Conservation (phyloP, 2,797 vertebrate species). For the Prionace glauca region DNA sequence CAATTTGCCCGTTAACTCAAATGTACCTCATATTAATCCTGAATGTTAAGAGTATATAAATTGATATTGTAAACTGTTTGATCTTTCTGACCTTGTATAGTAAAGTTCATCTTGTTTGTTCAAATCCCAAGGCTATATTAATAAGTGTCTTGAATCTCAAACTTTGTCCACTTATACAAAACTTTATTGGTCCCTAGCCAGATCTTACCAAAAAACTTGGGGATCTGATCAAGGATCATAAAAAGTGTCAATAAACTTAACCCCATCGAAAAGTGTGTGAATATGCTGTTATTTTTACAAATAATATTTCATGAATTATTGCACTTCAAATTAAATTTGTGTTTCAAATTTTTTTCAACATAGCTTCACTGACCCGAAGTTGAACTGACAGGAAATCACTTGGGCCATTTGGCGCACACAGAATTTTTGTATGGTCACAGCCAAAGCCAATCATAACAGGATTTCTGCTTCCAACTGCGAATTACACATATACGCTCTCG, state of each 20-base stretch:
- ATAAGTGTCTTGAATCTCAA: too few species aligned
- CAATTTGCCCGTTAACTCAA: too few species aligned
- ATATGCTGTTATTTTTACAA: not conserved
- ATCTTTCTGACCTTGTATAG: too few species aligned
- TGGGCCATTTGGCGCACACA: not conserved
- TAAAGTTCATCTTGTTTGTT: too few species aligned
- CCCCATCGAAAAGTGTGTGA: not conserved
- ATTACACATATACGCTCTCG: not conserved
- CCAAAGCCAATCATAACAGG: not conserved
- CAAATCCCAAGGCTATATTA: too few species aligned
- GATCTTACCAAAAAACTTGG: too few species aligned
- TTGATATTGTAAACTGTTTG: too few species aligned
- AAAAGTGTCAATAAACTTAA: not conserved
- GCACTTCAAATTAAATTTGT: not conserved
- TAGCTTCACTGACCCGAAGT: not conserved
- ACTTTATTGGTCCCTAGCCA: too few species aligned
- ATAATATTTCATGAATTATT: not conserved
- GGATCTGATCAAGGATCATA: not conserved
- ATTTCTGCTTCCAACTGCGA: not conserved
- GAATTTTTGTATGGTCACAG: not conserved
- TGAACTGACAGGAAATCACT: not conserved
- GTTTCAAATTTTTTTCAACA: not conserved
- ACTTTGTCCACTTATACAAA: too few species aligned
- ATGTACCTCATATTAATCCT: too few species aligned
- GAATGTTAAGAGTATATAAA: too few species aligned